phyloP scores from a whole-genome alignment of 1,140 invertebrate species.

The Aethina tumida region DNA sequence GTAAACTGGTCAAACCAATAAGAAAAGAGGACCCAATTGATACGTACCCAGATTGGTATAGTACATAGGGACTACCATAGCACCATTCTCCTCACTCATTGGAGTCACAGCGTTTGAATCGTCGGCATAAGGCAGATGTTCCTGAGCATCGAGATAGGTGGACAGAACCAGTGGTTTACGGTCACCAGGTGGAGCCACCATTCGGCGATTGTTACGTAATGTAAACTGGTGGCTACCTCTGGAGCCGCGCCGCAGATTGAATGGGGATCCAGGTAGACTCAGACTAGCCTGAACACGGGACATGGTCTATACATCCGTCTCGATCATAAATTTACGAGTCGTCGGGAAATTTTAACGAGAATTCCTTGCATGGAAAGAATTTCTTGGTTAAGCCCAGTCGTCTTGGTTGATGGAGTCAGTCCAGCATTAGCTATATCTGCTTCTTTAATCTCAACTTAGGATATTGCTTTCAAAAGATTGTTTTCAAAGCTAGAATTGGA shows the following conservation, averaged over 20 bases:
- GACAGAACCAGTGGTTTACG: conserved; percentile 88
- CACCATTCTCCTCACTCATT: conserved; percentile 95
- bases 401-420: too few relatives aligned
- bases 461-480: too few relatives aligned
- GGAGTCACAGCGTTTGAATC: conserved; percentile 96
- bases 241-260: conserved; percentile 80
- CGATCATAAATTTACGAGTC: conserved; percentile 11
- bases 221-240: conserved; percentile 87
- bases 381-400: too few relatives aligned
- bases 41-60: conserved; percentile 62
- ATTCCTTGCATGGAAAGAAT: too few relatives aligned
- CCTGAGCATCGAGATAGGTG: conserved; percentile 90
- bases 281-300: conserved; percentile 72
- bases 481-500: too few relatives aligned
- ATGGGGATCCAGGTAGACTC: conserved; percentile 93
- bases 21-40: neutral
- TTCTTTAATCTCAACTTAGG: too few relatives aligned
- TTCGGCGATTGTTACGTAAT: conserved; percentile 65
- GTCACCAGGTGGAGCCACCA: conserved; percentile 59
- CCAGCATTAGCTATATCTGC: too few relatives aligned
- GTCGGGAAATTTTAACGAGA: conserved; percentile 1
- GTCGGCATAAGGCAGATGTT: conserved; percentile 94
- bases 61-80: conserved; percentile 84
- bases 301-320: conserved; percentile 32
- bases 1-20: too few relatives aligned